Evolutionary conservation across 2,113 vertebrate species (phyloP).

Genomic region (Panthera uncia): DNA sequence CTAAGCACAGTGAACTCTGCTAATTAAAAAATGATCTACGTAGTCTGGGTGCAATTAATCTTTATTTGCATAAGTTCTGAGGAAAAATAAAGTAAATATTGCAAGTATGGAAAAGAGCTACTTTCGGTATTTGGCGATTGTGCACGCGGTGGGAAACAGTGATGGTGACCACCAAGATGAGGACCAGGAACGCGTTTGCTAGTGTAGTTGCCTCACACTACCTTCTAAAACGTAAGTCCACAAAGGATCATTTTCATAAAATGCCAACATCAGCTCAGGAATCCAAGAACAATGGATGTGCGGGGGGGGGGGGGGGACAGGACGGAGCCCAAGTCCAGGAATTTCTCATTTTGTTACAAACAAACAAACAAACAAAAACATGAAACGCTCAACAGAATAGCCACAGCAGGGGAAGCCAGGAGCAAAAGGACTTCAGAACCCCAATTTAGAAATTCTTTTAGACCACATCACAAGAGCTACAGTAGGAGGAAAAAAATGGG

Average conservation of each 20-base stretch:
- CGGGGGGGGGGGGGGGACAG: accelerated
- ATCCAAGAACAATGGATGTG: background rate
- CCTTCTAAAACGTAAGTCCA: background rate
- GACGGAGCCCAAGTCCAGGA: background rate
- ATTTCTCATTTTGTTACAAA: constrained; percentile 60
- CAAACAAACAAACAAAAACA: background rate
- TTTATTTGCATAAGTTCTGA: constrained; percentile 68
- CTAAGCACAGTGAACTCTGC: constrained; percentile 70
- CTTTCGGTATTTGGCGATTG: constrained; percentile 33
- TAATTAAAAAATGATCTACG: constrained; percentile 77
- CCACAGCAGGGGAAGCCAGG: constrained; percentile 46
- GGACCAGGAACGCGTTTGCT: background rate
- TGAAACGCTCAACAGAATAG: background rate
- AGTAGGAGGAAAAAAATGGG: constrained; percentile 12
- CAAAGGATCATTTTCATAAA: constrained; percentile 32
- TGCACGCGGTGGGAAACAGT: background rate
- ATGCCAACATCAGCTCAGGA: background rate
- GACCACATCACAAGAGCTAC: background rate
- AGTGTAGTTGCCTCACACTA: background rate
- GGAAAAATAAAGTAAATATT: constrained; percentile 55
- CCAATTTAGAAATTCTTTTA: constrained; percentile 54
- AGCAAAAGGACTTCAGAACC: constrained; percentile 3
- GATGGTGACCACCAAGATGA: background rate
- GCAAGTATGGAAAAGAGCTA: constrained; percentile 29
- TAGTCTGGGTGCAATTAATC: constrained; percentile 62